These are phyloP conservation scores for Ia io DNA, from an alignment of 2,113 vertebrate genomes.

Conservation along the genomic window DNA sequence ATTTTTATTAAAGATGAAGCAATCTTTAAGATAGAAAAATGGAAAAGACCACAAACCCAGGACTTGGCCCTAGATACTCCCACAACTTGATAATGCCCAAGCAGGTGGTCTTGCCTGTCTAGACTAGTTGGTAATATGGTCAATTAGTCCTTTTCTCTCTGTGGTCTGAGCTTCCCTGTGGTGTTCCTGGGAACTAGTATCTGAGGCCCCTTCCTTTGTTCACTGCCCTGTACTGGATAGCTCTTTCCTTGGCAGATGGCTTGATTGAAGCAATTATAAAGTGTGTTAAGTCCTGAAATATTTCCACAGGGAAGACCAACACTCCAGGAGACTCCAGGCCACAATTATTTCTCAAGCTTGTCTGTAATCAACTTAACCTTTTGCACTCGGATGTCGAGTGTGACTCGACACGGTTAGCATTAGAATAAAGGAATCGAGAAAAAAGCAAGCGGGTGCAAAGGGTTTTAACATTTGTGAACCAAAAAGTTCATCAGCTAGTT, in stretches of 20 bases:
- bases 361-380: neutral
- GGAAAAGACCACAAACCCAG: neutral
- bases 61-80: neutral
- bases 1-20: neutral
- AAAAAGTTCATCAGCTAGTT: neutral
- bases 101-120: neutral
- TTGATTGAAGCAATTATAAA: neutral
- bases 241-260: neutral
- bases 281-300: neutral
- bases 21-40: neutral
- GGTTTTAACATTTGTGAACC: neutral
- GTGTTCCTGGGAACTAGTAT: neutral
- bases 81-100: neutral
- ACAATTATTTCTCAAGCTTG: neutral
- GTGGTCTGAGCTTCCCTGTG: neutral
- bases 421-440: too few relatives aligned
- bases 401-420: too few relatives aligned
- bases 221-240: neutral
- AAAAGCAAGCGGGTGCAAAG: too few relatives aligned
- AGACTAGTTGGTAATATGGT: neutral
- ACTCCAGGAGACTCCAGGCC: neutral
- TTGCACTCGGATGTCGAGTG: too few relatives aligned
- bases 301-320: neutral
- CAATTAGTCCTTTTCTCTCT: neutral
- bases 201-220: neutral